Evolutionary conservation across 2,888 invertebrate genomes (phyloP), one percentile per base, ranked within the genome.

Genomic region (Pogonocherus hispidulus): DNA sequence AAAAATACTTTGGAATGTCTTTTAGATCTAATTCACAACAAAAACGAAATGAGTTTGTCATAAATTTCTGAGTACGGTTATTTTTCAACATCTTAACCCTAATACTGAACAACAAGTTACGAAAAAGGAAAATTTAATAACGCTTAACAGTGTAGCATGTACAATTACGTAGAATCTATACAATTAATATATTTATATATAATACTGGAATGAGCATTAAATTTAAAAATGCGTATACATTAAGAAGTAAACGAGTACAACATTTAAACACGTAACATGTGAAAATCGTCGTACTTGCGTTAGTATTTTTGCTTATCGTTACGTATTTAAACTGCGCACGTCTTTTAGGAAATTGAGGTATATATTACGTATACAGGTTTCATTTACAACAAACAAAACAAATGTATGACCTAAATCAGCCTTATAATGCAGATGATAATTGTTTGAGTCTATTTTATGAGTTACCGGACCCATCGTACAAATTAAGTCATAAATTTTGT

Each of bases 341-440:
- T 32, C 49, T 65, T 66, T 63, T 66, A 71, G 55, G 41, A 54
- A 63, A 69, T 77, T 89, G 89, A 89, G 89, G 89, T 89, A 89
- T 88, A 85, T 83, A 78, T 89, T 89, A 89, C 90, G 89, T 90
- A 89, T 89, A 90, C 89, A 87, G 86, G 88, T 86, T 87, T 78
- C 76, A 65, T 62, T 66, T 55, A 55, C 64, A 76, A 69, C 65
- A 63, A 74, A 67, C 54, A 73, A 67, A 69, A 70, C 51, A 66
- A 60, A 67, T 67, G 68, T 77, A 75, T 63, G 74, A 74, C 69
- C 75, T 76, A 77, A 75, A 76, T 80, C 79, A 79, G 79, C 79
- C 79, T 80, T 78, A 77, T 78, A 77, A 72, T 66, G 72, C 71
- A 67, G 57, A 60, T 37, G 20, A 62, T 62, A 56, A 62, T 72